Percentiles rank a stretch among this genome's conserved stretches.
phyloP scores from a whole-genome alignment of 2,113 vertebrate species.

The Progne subis region DNA sequence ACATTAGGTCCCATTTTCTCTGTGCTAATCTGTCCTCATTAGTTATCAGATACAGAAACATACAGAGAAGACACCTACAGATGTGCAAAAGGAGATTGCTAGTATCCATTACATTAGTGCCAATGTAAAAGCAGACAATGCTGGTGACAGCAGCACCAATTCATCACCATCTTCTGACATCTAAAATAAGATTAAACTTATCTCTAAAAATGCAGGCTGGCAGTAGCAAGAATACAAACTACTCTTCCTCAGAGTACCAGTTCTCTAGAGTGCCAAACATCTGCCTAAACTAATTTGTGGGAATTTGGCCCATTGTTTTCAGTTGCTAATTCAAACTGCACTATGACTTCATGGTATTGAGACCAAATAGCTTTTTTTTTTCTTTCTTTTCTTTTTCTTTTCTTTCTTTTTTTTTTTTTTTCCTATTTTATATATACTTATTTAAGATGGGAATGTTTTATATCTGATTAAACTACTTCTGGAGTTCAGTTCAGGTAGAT shows the following conservation, averaged over 20 bases:
- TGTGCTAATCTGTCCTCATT: neutral
- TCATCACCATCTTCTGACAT: neutral
- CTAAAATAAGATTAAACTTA: too few species aligned
- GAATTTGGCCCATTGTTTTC: neutral
- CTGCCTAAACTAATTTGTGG: neutral
- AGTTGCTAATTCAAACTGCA: neutral
- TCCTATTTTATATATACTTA: neutral
- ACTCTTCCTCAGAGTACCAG: neutral
- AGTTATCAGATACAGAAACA: neutral
- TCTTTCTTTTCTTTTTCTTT: too few species aligned
- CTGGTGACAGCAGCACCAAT: neutral
- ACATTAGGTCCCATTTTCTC: neutral
- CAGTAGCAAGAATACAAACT: neutral
- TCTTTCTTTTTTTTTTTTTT: neutral
- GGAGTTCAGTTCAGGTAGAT: neutral
- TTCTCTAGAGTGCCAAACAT: neutral
- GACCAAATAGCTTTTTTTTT: neutral
- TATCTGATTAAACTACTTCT: neutral
- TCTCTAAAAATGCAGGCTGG: neutral
- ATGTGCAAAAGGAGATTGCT: neutral
- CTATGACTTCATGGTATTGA: neutral
- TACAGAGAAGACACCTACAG: neutral
- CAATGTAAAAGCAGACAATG: neutral
- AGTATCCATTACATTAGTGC: neutral
- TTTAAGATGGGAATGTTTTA: neutral